phyloP scores from a whole-genome alignment of 2,113 vertebrate genomes.

The Meriones unguiculatus region DNA sequence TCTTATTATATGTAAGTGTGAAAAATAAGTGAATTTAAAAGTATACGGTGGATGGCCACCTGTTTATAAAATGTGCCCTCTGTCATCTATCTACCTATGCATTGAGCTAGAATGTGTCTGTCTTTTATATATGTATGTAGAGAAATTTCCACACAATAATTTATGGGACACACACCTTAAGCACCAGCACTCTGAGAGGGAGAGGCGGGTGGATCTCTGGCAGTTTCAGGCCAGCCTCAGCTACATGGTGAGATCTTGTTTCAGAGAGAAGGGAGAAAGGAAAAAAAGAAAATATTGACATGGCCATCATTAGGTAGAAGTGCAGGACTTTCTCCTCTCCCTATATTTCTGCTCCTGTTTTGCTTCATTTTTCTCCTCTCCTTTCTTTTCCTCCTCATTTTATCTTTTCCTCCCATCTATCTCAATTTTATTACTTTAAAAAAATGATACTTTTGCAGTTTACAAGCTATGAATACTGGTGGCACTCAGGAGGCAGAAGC shows the following conservation, averaged over 20 bases:
- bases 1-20: neutral
- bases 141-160: neutral
- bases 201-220: neutral
- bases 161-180: neutral
- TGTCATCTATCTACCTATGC: neutral
- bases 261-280: neutral
- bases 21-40: constrained; percentile 20
- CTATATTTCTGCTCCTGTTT: neutral
- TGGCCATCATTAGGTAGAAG: neutral
- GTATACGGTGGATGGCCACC: neutral
- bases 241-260: neutral
- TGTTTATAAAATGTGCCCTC: neutral
- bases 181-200: neutral
- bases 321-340: neutral
- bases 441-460: neutral
- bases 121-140: neutral
- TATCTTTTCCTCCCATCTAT: neutral
- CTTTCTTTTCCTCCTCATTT: neutral
- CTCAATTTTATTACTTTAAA: neutral
- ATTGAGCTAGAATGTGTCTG: neutral
- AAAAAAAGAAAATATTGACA: neutral
- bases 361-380: neutral
- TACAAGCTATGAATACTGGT: neutral
- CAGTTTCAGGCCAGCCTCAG: neutral
- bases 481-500: neutral